phyloP scores from a whole-genome alignment of 2,888 invertebrate genomes.

The Papilio demoleus region DNA sequence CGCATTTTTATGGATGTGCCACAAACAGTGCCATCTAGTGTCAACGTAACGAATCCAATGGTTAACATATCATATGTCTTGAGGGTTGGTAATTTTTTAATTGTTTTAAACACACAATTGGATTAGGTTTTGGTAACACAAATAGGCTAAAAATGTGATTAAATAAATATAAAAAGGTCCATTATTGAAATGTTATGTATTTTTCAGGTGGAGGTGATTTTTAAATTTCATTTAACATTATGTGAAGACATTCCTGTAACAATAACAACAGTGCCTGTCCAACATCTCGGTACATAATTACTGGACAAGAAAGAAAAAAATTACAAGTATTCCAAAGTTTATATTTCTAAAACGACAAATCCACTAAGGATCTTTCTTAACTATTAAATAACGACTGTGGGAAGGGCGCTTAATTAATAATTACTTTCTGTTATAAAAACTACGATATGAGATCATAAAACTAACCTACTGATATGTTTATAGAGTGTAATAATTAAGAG shows the following conservation, averaged over 20 bases:
- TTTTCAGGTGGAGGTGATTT: slow-evolving; percentile 48
- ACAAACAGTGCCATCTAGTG: slow-evolving; percentile 62
- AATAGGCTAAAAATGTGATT: no score
- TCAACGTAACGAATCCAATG: slow-evolving; percentile 60
- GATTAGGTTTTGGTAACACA: no score
- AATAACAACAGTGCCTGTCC: slow-evolving; percentile 46
- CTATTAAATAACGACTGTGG: no score
- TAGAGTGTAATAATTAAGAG: background rate
- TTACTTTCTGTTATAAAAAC: background rate
- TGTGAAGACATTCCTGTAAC: slow-evolving; percentile 48
- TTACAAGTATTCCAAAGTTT: no score
- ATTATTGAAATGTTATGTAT: background rate
- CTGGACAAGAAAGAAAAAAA: no score
- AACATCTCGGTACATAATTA: slow-evolving; percentile 43
- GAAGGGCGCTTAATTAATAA: background rate
- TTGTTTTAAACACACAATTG: no score
- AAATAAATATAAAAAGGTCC: no score
- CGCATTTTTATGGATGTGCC: slow-evolving; percentile 68
- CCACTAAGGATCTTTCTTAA: no score
- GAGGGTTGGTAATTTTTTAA: slow-evolving; percentile 55
- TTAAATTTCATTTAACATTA: slow-evolving; percentile 46
- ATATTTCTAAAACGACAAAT: no score
- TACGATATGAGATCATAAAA: slow-evolving; percentile 15
- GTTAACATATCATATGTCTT: slow-evolving; percentile 67
- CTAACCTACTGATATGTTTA: slow-evolving; percentile 16